Evolutionary conservation across 2,113 vertebrate species (phyloP).

Genomic region (Isichthys henryi): DNA sequence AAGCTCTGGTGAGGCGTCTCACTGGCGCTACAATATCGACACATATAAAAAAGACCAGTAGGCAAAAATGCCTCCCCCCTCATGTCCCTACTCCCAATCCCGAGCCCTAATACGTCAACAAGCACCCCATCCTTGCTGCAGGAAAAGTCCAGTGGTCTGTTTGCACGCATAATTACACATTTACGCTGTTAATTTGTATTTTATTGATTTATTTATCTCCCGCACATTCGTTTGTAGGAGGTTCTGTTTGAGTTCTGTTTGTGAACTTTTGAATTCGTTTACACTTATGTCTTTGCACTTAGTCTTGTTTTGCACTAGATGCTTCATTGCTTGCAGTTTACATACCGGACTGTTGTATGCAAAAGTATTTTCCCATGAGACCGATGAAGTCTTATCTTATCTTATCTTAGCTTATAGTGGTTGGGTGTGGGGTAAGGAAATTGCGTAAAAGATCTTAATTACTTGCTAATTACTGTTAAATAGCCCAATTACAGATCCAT

Average conservation of each 20-base stretch:
- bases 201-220: background rate
- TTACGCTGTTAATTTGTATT: background rate
- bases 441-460: background rate
- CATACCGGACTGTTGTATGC: background rate
- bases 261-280: background rate
- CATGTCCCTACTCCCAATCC: too few species aligned
- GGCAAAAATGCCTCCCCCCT: too few species aligned
- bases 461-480: background rate
- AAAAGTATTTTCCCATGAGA: background rate
- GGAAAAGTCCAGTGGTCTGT: background rate
- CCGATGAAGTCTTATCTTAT: background rate
- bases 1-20: too few species aligned
- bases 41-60: too few species aligned
- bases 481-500: background rate
- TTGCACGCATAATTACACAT: background rate
- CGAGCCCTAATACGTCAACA: background rate
- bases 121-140: background rate
- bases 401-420: background rate
- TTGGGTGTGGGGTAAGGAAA: background rate
- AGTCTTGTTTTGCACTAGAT: background rate
- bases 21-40: too few species aligned
- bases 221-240: background rate
- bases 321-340: background rate
- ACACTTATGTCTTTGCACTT: background rate
- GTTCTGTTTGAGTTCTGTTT: background rate